Evolutionary conservation across 23 tunicate species (phyloP), one percentile per base, ranked within the genome.

Genomic region (Halocynthia roretzi): DNA sequence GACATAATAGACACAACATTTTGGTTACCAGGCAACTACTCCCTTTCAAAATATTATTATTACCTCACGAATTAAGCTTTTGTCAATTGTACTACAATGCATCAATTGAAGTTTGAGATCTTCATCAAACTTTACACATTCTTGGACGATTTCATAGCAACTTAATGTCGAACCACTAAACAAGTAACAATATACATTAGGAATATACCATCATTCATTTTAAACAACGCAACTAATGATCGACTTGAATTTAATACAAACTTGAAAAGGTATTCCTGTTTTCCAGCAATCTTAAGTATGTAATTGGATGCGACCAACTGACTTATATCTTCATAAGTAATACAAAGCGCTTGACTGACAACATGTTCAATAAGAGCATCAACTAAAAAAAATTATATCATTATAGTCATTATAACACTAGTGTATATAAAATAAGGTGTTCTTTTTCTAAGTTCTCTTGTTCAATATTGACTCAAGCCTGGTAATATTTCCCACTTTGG

Each of bases 271-370:
- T 83, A 86, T 70, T 92, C 98, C 64, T 92, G 98, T 74, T 85
- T 72, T 53, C 91, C 98, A 7, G 67, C 74, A 22, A 92, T 77
- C 67, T 79, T 86, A 53, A 92, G 86, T 15, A 40, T 17, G 61
- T 71, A 92, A 70, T 92, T 91, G 0, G 84, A 70, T 7, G 85
- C 63, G 2, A 79, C 70, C 6, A 92, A 83, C 19, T 50, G 69
- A 12, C 93, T 82, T n/a, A 86, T 86, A 56, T 92, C 98, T 74
- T 92, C 98, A 56, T 80, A 78, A 6, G 98, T 85, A 53, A 92
- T 92, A 75, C 98, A 92, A 56, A 92, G 66, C 5, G 98, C 98
- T 62, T 92, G 98, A 60, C 98, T 92, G 44, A 92, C 90, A 49
- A 92, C 88, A 77, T 86, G 98, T 54, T 92, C 88, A 68, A 92